Percentiles rank a stretch among this genome's conserved stretches.
Conservation (phyloP, 2,888 invertebrate genomes). For the Entomobrya multifasciata region DNA sequence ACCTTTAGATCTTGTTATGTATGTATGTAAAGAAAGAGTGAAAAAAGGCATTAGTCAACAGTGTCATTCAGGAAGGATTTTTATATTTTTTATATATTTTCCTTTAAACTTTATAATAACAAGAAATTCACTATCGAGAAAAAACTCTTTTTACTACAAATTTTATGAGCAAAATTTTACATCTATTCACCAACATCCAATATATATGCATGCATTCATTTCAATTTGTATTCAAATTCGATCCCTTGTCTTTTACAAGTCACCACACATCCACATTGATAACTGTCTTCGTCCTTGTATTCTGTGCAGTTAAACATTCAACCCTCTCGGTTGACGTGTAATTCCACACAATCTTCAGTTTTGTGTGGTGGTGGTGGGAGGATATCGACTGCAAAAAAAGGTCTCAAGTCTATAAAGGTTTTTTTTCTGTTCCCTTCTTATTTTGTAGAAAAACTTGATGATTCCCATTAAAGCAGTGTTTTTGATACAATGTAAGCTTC, state of each 20-base stretch:
- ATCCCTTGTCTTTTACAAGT: conserved; percentile 16
- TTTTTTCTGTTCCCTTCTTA: neutral
- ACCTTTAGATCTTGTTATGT: conserved; percentile 40
- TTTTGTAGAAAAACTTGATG: conserved; percentile 21
- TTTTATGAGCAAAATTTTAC: neutral
- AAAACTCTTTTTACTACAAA: neutral
- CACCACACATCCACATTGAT: neutral
- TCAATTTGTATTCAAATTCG: conserved; percentile 70
- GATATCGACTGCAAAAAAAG: conserved; percentile 23
- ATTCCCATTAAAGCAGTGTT: neutral
- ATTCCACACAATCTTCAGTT: conserved; percentile 19
- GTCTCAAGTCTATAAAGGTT: conserved; percentile 11
- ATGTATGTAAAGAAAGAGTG: too few species aligned
- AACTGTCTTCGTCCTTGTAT: neutral
- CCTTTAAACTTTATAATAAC: neutral
- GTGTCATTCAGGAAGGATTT: conserved; percentile 44
- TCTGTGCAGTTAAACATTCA: neutral
- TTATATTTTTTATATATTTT: neutral
- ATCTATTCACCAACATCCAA: neutral
- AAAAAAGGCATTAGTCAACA: conserved; percentile 41
- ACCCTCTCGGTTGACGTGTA: conserved; percentile 16
- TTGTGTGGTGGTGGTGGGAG: conserved; percentile 8
- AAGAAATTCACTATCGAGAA: neutral
- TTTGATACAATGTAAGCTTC: conserved; percentile 5
- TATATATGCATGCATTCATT: conserved; percentile 49